Evolutionary conservation across 2,113 vertebrate species (phyloP).

Genomic region (Ammodytes marinus): DNA sequence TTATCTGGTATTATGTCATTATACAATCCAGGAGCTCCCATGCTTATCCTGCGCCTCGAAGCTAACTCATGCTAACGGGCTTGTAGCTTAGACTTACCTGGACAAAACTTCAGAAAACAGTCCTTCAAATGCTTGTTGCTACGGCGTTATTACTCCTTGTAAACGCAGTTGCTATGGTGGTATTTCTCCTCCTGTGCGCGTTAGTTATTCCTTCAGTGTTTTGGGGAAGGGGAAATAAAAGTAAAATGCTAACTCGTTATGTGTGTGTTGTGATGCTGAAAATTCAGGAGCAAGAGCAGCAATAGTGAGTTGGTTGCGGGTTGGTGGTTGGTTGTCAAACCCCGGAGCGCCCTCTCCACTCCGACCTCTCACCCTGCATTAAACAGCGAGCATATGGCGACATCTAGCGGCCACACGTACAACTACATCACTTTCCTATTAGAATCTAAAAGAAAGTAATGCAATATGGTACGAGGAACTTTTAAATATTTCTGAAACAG

Average conservation of each 20-base stretch:
- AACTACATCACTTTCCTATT: too few species aligned
- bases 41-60: conserved; percentile 5
- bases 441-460: too few species aligned
- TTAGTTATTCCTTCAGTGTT: conserved; percentile 10
- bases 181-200: too few species aligned
- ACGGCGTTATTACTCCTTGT: too few species aligned
- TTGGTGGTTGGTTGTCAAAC: conserved; percentile 47
- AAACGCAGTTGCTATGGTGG: too few species aligned
- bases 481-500: too few species aligned
- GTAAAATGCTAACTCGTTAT: background rate
- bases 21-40: conserved; percentile 1
- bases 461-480: too few species aligned
- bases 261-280: background rate
- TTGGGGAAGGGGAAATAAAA: too few species aligned
- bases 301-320: too few species aligned
- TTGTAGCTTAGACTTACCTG: conserved; percentile 55
- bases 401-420: too few species aligned
- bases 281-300: background rate
- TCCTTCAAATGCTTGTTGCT: background rate
- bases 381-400: background rate
- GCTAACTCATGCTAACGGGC: conserved; percentile 54
- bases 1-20: too few species aligned
- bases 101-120: conserved; percentile 30
- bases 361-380: conserved; percentile 62
- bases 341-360: conserved; percentile 66